These are phyloP conservation scores for Oreotrochilus melanogaster DNA, from an alignment of 2,113 vertebrate species.

Conservation along the genomic window DNA sequence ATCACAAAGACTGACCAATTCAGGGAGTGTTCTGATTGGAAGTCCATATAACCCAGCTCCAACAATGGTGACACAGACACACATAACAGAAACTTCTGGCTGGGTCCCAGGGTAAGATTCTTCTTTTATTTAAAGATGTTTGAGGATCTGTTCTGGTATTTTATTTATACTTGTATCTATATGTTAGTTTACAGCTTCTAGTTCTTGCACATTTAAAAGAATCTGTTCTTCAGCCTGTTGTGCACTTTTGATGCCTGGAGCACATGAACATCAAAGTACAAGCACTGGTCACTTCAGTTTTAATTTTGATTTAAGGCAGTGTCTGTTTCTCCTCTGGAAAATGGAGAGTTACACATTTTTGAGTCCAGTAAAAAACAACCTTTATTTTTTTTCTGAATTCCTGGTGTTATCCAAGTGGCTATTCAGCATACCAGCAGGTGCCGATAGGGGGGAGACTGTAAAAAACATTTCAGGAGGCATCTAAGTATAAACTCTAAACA, in stretches of 20 bases:
- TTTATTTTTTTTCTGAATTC: background rate
- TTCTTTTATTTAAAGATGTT: background rate
- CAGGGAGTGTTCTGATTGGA: constrained; percentile 85
- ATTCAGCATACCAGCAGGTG: background rate
- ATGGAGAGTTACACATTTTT: background rate
- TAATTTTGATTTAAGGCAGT: background rate
- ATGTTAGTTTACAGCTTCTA: background rate
- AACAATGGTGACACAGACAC: constrained; percentile 86
- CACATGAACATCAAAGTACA: background rate
- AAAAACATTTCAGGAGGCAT: background rate
- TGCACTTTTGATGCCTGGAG: background rate
- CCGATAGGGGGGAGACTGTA: background rate
- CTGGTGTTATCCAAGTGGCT: background rate
- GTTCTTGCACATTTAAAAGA: background rate
- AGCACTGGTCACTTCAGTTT: background rate
- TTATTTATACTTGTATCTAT: background rate
- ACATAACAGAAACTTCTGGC: constrained; percentile 79
- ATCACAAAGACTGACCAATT: constrained; percentile 82
- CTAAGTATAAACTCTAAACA: background rate
- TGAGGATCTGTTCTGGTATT: background rate
- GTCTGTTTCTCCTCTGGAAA: background rate
- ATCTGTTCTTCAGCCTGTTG: background rate
- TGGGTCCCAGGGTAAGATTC: constrained; percentile 85
- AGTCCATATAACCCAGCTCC: constrained; percentile 81
- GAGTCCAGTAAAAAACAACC: background rate